Base-by-base conservation (phyloP, 2,113 vertebrate species). In the Clarias macrocephalus region DNA sequence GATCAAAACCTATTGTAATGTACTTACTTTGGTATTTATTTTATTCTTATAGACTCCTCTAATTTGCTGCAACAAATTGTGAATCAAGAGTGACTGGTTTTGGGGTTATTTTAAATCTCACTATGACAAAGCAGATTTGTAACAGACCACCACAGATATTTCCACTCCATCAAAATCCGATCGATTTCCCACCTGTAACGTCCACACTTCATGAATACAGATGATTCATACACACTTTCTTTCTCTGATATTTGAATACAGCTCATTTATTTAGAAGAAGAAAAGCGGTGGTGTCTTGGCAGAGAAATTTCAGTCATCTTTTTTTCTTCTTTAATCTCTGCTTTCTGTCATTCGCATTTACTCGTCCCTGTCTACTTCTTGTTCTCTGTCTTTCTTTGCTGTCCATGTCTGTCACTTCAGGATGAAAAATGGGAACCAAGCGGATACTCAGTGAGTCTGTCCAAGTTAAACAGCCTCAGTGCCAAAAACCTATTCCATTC, bases 381-480 rank as follows among this genome's bases (percentile, higher is more conserved):
- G 4, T 21, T 30, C 81, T 37, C 28, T 76, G 54, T 83, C 65
- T 56, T 68, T 70, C 52, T 56, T 48, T 21, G n/a, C 65, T 57
- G 4, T 33, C 83, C 30, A 23, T 48, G 25, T 60, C 68, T 60
- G 54, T 60, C 83, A 18, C 68, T 60, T 37, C 19, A 0, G 8
- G 42, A 65, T 85, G 89, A 91, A 92, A 93, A 89, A 86, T 65
- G 37, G 88, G 86, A 91, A 83, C 90, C 93, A 92, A 91, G 92
- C 83, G 89, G 92, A 88, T 89, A 85, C 83, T 80, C 88, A 87
- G 37, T 57, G 30, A 85, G 80, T 48, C 75, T 15, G 30, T 94
- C 94, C 93, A 95, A 94, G 70, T 87, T 87, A 93, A 94, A 94
- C 93, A 93, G 86, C 92, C 79, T 84, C 84, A 72, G 37, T 90